Percentiles rank a stretch among this genome's conserved stretches.
These are phyloP conservation scores for Lysiphlebus fabarum DNA, from an alignment of 1,140 invertebrate genomes.

Conservation along the genomic window DNA sequence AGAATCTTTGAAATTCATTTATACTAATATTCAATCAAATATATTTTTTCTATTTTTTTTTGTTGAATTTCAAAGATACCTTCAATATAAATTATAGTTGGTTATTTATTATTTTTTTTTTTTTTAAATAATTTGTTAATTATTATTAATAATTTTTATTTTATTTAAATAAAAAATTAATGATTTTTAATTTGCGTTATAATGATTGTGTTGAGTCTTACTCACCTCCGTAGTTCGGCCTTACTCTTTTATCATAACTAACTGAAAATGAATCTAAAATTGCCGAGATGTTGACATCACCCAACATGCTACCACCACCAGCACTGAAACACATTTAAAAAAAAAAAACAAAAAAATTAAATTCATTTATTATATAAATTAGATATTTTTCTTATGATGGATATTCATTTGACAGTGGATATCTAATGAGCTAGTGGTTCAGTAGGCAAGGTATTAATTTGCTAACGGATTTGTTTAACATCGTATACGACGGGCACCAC, in stretches of 20 bases:
- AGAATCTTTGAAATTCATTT: neutral
- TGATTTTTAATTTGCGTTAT: neutral
- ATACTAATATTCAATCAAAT: neutral
- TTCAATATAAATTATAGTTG: neutral
- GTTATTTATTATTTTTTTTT: too few species aligned
- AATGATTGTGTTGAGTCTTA: constrained; percentile 34
- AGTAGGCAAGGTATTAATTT: too few species aligned
- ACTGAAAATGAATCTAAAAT: constrained; percentile 90
- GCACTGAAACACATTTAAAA: constrained; percentile 54
- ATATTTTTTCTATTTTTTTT: neutral
- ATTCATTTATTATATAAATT: too few species aligned
- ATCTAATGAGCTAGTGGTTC: too few species aligned
- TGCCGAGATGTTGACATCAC: constrained; percentile 87
- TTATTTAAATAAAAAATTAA: constrained; percentile 9
- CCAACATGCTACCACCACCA: constrained; percentile 74
- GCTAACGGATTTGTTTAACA: too few species aligned
- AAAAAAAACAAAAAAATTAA: too few species aligned
- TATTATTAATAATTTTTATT: too few species aligned
- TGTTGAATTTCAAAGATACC: constrained; percentile 4
- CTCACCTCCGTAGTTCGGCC: constrained; percentile 96
- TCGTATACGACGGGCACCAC: too few species aligned
- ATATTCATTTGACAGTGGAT: too few species aligned
- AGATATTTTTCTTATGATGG: too few species aligned
- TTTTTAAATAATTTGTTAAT: neutral
- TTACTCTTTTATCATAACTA: constrained; percentile 96